Evolutionary conservation across 2,888 invertebrate species (phyloP).

Genomic region (Synanthedon myopaeformis): DNA sequence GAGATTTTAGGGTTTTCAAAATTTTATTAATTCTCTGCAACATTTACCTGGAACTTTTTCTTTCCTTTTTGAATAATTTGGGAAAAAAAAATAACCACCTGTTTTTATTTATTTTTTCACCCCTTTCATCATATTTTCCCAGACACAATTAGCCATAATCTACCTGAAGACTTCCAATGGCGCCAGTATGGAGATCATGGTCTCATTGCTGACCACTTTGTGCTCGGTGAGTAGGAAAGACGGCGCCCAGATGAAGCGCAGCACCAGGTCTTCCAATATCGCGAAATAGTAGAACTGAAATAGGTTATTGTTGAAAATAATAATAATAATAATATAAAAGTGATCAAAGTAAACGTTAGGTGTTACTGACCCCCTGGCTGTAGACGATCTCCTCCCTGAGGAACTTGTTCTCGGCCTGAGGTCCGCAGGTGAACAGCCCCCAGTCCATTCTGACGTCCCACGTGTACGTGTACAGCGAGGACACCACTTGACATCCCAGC

Average conservation of each 20-base stretch:
- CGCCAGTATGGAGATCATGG: constrained; percentile 86
- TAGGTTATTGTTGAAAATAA: too few relatives aligned
- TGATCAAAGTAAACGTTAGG: too few relatives aligned
- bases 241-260: constrained; percentile 94
- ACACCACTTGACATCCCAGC: constrained; percentile 86
- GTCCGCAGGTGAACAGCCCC: constrained; percentile 93
- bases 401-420: constrained; percentile 87
- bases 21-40: too few relatives aligned
- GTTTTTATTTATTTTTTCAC: too few relatives aligned
- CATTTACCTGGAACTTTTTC: too few relatives aligned
- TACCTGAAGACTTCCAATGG: constrained; percentile 91
- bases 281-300: constrained; percentile 93
- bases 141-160: constrained; percentile 3
- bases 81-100: too few relatives aligned
- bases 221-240: constrained; percentile 88
- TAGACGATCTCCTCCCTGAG: constrained; percentile 96
- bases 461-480: constrained; percentile 94
- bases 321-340: too few relatives aligned
- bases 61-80: too few relatives aligned
- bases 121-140: not conserved
- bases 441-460: constrained; percentile 99
- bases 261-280: constrained; percentile 92
- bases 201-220: constrained; percentile 78
- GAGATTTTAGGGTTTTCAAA: too few relatives aligned
- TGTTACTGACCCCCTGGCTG: constrained; percentile 81